Conservation (phyloP, 2,113 vertebrate genomes). For the Rhegmatorhina hoffmannsi region DNA sequence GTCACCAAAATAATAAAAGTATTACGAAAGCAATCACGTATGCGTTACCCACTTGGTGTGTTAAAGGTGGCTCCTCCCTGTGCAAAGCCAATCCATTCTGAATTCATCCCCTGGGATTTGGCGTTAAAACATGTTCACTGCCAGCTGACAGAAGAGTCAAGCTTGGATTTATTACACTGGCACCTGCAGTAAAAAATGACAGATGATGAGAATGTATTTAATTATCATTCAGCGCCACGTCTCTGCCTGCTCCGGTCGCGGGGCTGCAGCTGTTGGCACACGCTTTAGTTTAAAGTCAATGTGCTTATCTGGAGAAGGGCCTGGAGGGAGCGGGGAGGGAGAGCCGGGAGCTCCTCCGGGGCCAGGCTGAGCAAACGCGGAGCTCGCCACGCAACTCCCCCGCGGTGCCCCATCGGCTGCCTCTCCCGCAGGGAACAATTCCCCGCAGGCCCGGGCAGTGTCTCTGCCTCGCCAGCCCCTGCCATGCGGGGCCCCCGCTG, state of each 20-base stretch:
- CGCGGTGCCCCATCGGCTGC: conserved; percentile 56
- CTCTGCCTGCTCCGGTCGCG: conserved; percentile 80
- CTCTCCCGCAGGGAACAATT: background rate
- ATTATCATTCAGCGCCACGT: conserved; percentile 89
- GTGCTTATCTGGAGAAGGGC: conserved; percentile 82
- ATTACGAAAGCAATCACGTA: conserved; percentile 47
- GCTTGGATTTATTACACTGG: conserved; percentile 66
- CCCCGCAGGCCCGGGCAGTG: background rate
- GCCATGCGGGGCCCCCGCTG: background rate
- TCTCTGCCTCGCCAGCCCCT: background rate
- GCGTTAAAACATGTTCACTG: conserved; percentile 53
- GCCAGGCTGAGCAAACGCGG: conserved; percentile 76
- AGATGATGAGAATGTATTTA: conserved; percentile 83
- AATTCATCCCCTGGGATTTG: conserved; percentile 64
- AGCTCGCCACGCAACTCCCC: conserved; percentile 59
- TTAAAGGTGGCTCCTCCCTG: conserved; percentile 45
- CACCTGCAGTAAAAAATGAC: conserved; percentile 76
- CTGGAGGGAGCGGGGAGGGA: conserved; percentile 69
- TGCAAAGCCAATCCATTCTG: conserved; percentile 65
- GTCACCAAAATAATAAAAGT: conserved; percentile 46
- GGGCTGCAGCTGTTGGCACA: conserved; percentile 79
- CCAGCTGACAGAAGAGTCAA: conserved; percentile 64
- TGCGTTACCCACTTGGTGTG: conserved; percentile 19
- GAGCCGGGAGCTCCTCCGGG: conserved; percentile 64
- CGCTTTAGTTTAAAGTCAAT: conserved; percentile 78